Evolutionary conservation across 2,797 vertebrate genomes (phyloP), one percentile per base, ranked within the genome.

Genomic region (Danio choprae): DNA sequence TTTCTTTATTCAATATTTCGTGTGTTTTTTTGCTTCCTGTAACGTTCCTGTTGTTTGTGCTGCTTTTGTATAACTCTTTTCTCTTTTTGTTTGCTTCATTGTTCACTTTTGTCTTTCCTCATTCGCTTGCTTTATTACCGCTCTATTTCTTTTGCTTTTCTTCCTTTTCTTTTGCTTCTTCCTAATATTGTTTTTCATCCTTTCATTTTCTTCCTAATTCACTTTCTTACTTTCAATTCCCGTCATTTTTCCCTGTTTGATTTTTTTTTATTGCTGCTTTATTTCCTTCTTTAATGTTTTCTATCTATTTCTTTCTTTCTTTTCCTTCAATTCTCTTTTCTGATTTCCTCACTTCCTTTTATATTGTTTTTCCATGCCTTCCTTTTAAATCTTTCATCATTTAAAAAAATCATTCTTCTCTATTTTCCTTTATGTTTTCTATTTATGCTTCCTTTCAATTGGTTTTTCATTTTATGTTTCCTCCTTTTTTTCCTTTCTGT

Each of bases 81-180:
- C n/a, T n/a, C n/a, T n/a, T n/a, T n/a, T n/a, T n/a, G n/a, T n/a
- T n/a, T n/a, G n/a, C n/a, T n/a, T n/a, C n/a, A 51, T 9, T 50
- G 5, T 15, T 50, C 1, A 8, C 9, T n/a, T 51, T 22, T 22
- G 59, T 29, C 36, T 1, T n/a, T n/a, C 4, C 11, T 22, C 1
- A 12, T 7, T 65, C 5, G 4, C 18, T 64, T 44, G 6, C n/a
- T 65, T 9, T 12, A n/a, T 10, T 53, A 11, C 3, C n/a, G n/a
- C n/a, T 63, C 22, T 18, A 13, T 44, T 64, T 20, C 6, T n/a
- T 46, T 12, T 55, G 48, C 4, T 38, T 4, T 36, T 13, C 40
- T 62, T 22, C 13, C n/a, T 48, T 53, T 8, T 4, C 11, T 87
- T 85, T 16, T 13, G 10, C 38, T 5, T 12, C 2, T 38, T 13